Evolutionary conservation across 1,140 invertebrate species (phyloP), one percentile per base, ranked within the genome.

Genomic region (Linepithema humile): DNA sequence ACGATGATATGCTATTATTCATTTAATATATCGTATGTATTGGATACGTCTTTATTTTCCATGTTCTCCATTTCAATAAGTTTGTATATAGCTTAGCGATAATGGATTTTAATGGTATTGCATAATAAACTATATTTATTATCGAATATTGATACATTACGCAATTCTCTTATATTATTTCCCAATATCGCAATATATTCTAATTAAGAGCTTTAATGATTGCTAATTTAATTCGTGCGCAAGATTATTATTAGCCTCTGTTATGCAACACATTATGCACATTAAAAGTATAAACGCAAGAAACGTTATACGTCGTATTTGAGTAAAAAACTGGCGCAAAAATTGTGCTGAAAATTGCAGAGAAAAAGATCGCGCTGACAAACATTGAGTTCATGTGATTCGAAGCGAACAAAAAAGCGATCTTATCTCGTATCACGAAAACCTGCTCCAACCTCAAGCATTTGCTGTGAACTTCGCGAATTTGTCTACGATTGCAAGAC

Each of bases 161-260:
- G 35, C 20, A 62, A 35, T 26, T 60, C 35, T 62, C 15, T 75
- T 75, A 20, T 35, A 64, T 45, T 5, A 3, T 9, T 20, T 62
- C 26, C 7, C 38, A 23, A 12, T 62, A 45, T 62, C n/a, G 53
- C 38, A n/a, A n/a, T n/a, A n/a, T n/a, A n/a, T 73, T 73, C 9
- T 23, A 40, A 0, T n/a, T 59, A 40, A 73, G 59, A 73, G 35
- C 23, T 73, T 73, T 50, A 75, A 75, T 55, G 20, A n/a, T n/a
- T 67, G 29, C 45, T 69, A n/a, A 55, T 38, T 9, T 26, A 69
- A 40, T 78, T 53, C 43, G 40, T 17, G 10, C 7, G 6, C 23
- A 53, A 10, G 12, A 29, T 69, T n/a, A 69, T 69, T n/a, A 78
- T 53, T 67, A 53, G 35, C 23, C 23, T 17, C 4, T 17, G 12